Base-by-base conservation (phyloP, 2,888 invertebrate genomes). In the Plusia festucae region DNA sequence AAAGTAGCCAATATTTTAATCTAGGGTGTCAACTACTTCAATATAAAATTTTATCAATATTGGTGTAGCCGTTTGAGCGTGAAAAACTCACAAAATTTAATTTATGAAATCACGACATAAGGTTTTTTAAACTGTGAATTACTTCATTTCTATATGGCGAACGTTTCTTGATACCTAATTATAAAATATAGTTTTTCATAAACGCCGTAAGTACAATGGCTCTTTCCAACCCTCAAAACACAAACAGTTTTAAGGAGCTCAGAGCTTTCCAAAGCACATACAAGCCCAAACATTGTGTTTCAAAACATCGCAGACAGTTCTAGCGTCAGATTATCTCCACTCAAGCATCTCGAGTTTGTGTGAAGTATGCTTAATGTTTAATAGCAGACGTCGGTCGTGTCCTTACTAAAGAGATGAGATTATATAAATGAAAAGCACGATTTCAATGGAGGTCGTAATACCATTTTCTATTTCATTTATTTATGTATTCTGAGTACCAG, bases 351-450 rank as follows among this genome's bases (percentile, higher is more conserved):
- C 44, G 24, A 70, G 65, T 61, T n/a, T 68, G 62, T 65, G 62
- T 68, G 64, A 64, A 73, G 77, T 64, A 68, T 65, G 59, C 73
- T 70, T 68, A 59, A 73, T 65, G 62, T 66, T 60, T 92, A 91
- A 85, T 81, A 87, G 81, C 87, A 88, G 87, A 85, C 85, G 84
- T 81, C 76, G 81, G 83, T 80, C 81, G 81, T 83, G 79, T 85
- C 84, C 82, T 84, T 79, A 78, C 64, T 76, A 73, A 69, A 73
- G 51, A 76, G 61, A 74, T 64, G 70, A 70, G 61, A 76, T 76
- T 71, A 73, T 71, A 76, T 77, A 79, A 78, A 81, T 83, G 78
- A 82, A 83, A 77, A 81, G 72, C 60, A 77, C 73, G 56, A 70
- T 83, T 85, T 82, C 77, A 82, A 81, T 83, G 56, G 68, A 55